Conservation (phyloP, 1,140 invertebrate genomes). For the Batillaria attramentaria region DNA sequence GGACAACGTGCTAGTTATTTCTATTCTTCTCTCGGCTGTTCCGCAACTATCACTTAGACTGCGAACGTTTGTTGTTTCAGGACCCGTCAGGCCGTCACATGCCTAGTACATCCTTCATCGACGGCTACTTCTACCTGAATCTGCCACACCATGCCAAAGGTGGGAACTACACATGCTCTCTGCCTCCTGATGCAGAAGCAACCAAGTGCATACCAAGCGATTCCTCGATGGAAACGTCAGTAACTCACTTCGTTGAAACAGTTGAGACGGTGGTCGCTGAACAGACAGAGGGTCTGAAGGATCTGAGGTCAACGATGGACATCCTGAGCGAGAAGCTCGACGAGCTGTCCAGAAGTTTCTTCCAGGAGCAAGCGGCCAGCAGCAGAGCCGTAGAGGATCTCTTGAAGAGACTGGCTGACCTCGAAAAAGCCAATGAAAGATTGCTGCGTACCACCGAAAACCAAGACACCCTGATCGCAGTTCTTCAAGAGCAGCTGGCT, state of each 20-base stretch:
- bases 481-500: not conserved
- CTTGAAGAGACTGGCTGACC: not conserved
- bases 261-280: not conserved
- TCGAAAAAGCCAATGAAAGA: not conserved
- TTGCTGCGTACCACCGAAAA: not conserved
- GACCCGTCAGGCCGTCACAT: not conserved
- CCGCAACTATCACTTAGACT: no score
- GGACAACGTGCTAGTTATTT: no score
- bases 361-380: not conserved
- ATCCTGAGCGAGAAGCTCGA: not conserved
- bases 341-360: not conserved
- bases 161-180: conserved; percentile 18
- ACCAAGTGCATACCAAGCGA: not conserved
- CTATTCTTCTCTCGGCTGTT: no score
- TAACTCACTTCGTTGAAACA: not conserved
- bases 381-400: not conserved
- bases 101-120: not conserved
- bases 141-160: not conserved
- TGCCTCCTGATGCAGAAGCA: not conserved
- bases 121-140: not conserved
- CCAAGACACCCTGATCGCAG: not conserved
- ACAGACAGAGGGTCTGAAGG: not conserved
- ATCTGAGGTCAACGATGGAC: not conserved
- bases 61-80: not conserved
- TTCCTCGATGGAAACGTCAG: not conserved